Evolutionary conservation across 2,888 invertebrate species (phyloP).

Genomic region (Sphecodes monilicornis): DNA sequence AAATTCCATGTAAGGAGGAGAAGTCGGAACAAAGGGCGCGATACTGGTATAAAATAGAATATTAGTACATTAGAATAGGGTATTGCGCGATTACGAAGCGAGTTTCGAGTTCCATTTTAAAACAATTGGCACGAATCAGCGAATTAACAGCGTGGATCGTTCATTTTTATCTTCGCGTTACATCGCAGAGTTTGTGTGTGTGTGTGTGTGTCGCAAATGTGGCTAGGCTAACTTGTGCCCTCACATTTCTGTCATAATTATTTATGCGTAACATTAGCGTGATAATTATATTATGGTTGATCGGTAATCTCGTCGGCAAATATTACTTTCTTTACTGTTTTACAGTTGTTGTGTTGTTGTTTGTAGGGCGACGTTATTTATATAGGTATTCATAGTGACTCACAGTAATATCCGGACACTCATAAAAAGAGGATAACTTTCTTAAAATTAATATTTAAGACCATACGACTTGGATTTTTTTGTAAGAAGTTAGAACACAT

Average conservation of each 20-base stretch:
- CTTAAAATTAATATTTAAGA: too few relatives aligned
- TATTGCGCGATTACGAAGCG: conserved; percentile 48
- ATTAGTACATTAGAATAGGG: background rate
- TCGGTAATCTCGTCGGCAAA: conserved; percentile 56
- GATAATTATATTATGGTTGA: conserved; percentile 59
- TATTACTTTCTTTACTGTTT: conserved; percentile 58
- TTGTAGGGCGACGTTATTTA: conserved; percentile 55
- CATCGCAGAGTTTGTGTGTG: background rate
- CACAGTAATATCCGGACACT: too few relatives aligned
- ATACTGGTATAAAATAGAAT: background rate
- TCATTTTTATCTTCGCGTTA: conserved; percentile 20
- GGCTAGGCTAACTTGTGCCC: background rate
- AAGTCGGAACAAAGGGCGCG: conserved; percentile 12
- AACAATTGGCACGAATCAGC: conserved; percentile 57
- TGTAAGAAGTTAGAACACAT: too few relatives aligned
- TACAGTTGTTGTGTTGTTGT: conserved; percentile 43
- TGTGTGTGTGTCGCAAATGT: background rate
- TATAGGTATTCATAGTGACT: conserved; percentile 43
- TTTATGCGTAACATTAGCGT: conserved; percentile 46
- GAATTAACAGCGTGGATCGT: conserved; percentile 46
- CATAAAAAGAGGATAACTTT: too few relatives aligned
- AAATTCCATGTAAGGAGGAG: background rate
- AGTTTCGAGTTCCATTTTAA: conserved; percentile 60
- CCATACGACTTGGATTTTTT: too few relatives aligned
- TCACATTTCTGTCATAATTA: background rate